Evolutionary conservation across 2,888 invertebrate species (phyloP).

Genomic region (Shargacucullia verbasci): DNA sequence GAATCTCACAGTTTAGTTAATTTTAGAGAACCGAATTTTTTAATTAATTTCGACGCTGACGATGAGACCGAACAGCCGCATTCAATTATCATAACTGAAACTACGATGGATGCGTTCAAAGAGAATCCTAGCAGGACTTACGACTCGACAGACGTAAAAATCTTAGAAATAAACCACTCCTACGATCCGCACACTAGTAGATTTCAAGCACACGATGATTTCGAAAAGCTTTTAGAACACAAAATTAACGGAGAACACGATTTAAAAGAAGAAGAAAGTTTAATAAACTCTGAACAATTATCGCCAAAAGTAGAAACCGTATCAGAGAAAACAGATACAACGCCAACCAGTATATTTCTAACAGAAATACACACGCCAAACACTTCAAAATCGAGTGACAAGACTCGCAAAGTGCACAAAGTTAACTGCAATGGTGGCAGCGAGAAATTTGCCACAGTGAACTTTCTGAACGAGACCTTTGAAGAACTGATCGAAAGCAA

Average conservation of each 20-base stretch:
- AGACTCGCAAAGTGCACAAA: constrained; percentile 29
- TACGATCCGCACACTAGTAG: constrained; percentile 67
- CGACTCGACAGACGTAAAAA: constrained; percentile 62
- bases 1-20: constrained; percentile 78
- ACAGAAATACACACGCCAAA: constrained; percentile 41
- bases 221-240: constrained; percentile 43
- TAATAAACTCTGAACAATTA: constrained; percentile 31
- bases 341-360: constrained; percentile 26
- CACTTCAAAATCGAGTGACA: constrained; percentile 44
- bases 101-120: constrained; percentile 68
- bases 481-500: constrained; percentile 85
- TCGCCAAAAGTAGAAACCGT: constrained; percentile 44
- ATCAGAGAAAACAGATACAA: constrained; percentile 25
- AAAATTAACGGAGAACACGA: constrained; percentile 55
- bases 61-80: constrained; percentile 85
- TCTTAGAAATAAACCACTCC: constrained; percentile 62
- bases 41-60: constrained; percentile 75
- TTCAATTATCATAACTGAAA: constrained; percentile 83
- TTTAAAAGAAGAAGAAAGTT: constrained; percentile 38
- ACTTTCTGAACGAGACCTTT: constrained; percentile 80
- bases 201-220: constrained; percentile 33
- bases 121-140: constrained; percentile 67
- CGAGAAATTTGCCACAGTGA: constrained; percentile 80
- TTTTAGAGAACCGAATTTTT: constrained; percentile 67
- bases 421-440: constrained; percentile 72